phyloP scores from a whole-genome alignment of 1,140 invertebrate genomes.

The Aphelenchoides besseyi region DNA sequence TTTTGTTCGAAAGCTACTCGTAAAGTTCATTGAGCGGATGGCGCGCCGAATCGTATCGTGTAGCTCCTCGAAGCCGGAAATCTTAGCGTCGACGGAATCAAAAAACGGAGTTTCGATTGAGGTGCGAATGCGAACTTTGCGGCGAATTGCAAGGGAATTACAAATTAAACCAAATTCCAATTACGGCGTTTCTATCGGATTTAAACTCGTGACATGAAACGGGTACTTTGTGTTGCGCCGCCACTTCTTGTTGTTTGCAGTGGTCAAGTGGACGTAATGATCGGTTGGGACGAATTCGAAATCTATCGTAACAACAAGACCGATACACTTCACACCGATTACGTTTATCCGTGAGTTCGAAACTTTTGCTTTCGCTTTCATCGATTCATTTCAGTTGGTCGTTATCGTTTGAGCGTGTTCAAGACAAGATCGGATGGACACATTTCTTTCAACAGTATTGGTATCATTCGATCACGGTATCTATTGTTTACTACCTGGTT shows the following conservation, averaged over 20 bases:
- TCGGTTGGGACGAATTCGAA: slow-evolving; percentile 50
- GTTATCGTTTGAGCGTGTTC: slow-evolving; percentile 52
- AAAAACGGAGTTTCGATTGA: slow-evolving; percentile 3
- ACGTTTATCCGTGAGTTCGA: slow-evolving; percentile 52
- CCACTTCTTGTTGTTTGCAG: slow-evolving; percentile 5
- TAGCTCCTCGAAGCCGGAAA: no score
- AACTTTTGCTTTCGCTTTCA: slow-evolving; percentile 15
- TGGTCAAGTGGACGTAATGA: slow-evolving; percentile 9
- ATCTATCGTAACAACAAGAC: slow-evolving; percentile 50
- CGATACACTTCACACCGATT: slow-evolving; percentile 42
- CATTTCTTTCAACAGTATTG: slow-evolving; percentile 55
- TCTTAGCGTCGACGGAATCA: no score
- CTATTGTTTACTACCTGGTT: slow-evolving; percentile 54
- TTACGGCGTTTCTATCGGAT: not conserved
- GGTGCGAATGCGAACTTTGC: not conserved
- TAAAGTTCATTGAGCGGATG: no score
- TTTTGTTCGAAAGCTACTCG: no score
- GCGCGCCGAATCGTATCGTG: no score
- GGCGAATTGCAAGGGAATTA: no score
- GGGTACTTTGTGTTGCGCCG: not conserved
- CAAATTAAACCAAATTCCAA: not conserved
- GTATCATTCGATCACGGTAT: slow-evolving; percentile 60
- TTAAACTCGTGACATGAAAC: not conserved
- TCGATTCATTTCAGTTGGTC: slow-evolving; percentile 47
- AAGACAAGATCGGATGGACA: slow-evolving; percentile 53